A percentile compares a stretch with the other conserved stretches of the same genome.
These are phyloP conservation scores for Drosophila sechellia DNA, from an alignment of 1,140 invertebrate genomes.

Conservation along the genomic window DNA sequence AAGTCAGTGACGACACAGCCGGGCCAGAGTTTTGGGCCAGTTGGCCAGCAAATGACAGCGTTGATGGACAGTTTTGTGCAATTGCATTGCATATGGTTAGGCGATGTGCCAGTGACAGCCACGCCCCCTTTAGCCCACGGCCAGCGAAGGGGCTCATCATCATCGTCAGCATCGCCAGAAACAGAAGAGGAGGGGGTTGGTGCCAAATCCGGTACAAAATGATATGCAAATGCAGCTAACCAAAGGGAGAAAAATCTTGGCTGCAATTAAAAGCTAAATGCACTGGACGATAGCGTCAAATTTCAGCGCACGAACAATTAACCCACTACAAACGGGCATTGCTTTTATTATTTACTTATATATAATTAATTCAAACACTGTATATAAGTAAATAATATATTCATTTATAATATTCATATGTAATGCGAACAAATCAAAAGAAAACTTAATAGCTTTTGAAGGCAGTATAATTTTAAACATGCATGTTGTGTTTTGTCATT, in stretches of 20 bases:
- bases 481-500: no score
- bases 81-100: slow-evolving; percentile 80
- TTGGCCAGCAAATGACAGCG: slow-evolving; percentile 77
- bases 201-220: slow-evolving; percentile 63
- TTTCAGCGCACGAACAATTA: slow-evolving; percentile 50
- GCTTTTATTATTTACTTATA: no score
- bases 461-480: no score
- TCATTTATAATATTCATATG: no score
- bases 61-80: slow-evolving; percentile 80
- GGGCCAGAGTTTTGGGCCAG: slow-evolving; percentile 49
- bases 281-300: slow-evolving; percentile 67
- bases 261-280: slow-evolving; percentile 79
- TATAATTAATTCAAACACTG: no score
- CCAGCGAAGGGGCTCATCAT: neutral
- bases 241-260: slow-evolving; percentile 50
- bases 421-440: no score
- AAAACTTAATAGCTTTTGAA: no score
- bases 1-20: slow-evolving; percentile 45
- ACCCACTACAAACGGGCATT: slow-evolving; percentile 38
- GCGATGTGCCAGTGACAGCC: slow-evolving; percentile 69
- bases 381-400: no score
- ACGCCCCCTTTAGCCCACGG: slow-evolving; percentile 25
- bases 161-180: slow-evolving; percentile 38
- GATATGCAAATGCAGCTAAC: slow-evolving; percentile 74
- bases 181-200: neutral